These are phyloP conservation scores for Idaea straminata DNA, from an alignment of 2,888 invertebrate species.

Conservation along the genomic window DNA sequence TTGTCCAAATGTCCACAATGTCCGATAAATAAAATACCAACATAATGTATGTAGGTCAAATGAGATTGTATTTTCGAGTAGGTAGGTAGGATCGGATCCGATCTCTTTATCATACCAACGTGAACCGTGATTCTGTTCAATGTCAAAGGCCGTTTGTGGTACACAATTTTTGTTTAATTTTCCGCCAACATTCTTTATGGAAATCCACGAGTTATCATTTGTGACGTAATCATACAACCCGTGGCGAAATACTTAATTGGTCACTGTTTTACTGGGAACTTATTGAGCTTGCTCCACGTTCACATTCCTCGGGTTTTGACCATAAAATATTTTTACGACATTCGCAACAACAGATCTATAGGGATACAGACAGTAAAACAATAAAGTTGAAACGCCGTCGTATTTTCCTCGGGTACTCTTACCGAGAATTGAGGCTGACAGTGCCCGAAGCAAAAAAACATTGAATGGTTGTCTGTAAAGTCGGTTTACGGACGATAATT, in stretches of 20 bases:
- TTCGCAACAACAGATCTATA: neutral
- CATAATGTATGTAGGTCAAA: neutral
- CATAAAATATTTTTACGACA: neutral
- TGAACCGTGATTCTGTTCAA: neutral
- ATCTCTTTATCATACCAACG: neutral
- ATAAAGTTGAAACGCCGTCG: neutral
- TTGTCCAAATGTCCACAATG: neutral
- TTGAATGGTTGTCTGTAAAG: too few species aligned
- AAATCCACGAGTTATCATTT: neutral
- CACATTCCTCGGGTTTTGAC: neutral
- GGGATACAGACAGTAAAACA: neutral
- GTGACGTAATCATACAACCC: neutral
- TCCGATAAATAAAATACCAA: neutral
- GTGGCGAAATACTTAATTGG: neutral
- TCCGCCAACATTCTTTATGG: neutral
- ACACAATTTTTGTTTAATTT: neutral
- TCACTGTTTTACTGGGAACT: neutral
- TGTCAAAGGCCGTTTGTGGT: neutral
- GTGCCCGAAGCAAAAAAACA: neutral
- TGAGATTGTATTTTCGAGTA: neutral
- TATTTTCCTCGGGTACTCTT: neutral
- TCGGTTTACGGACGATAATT: too few species aligned
- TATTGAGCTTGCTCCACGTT: neutral
- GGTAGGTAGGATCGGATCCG: neutral
- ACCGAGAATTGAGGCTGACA: neutral